Base-by-base conservation (phyloP, 2,113 vertebrate species). In the Gallinago undulata region DNA sequence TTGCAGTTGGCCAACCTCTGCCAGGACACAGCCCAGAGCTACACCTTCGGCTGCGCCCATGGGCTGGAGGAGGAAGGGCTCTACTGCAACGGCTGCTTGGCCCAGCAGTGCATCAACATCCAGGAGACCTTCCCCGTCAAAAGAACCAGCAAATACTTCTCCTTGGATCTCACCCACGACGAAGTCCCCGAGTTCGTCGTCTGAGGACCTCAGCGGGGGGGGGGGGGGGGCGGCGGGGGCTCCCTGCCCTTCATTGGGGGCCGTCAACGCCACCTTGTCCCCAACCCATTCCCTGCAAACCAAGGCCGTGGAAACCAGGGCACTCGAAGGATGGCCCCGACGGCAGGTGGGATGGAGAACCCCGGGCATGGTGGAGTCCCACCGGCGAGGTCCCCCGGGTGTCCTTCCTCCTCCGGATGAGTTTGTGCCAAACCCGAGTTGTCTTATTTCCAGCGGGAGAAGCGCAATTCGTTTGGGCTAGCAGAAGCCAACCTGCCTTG, bases 101-200 rank as follows among this genome's bases (percentile, higher is more conserved):
- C 98, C 13, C 99, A 99, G 66, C 99, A 99, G 96, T 99, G 99
- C 25, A 87, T 98, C 80, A 98, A 98, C 90, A 98, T 99, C 94
- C 98, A 98, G 31, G 97, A 98, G 14, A 57, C 98, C 35, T 99
- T 99, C 59, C 98, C 98, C 7, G 99, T 99, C 97, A 99, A 99
- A 97, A 99, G 99, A 98, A 98, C 99, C 98, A 99, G 99, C 98
- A 99, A 99, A 85, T 99, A 99, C 97, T 99, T 99, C 96, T 99
- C 99, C 33, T 96, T 99, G 98, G 99, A 99, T 90, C 98, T 99
- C 82, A 99, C 98, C 90, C 98, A 98, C 5, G 99, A 99, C 3
- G 99, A 99, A 87, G 98, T 99, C 37, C 99, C 99, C 0, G 99
- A 99, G 97, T 99, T 99, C 6, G 99, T 99, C 16, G 99, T 99